A percentile compares a stretch with the other conserved stretches of the same genome.
These are phyloP conservation scores for Oreohelix idahoensis DNA, from an alignment of 1,140 invertebrate species.

Conservation along the genomic window DNA sequence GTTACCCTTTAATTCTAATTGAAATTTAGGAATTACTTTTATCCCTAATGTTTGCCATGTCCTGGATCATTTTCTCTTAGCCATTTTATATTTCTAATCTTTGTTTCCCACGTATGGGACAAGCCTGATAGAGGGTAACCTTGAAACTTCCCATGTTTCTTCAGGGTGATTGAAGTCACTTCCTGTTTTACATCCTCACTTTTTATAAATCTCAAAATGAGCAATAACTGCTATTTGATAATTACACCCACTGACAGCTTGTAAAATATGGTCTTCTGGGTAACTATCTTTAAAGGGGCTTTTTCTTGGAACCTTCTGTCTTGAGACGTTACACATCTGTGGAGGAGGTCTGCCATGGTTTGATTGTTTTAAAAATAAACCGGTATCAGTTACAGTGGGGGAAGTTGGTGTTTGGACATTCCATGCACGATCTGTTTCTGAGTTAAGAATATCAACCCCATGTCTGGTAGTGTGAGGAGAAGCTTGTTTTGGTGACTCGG, in stretches of 20 bases:
- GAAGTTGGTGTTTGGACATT: neutral
- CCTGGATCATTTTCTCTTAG: too few relatives aligned
- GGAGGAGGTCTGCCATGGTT: neutral
- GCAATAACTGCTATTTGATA: too few relatives aligned
- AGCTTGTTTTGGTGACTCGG: neutral
- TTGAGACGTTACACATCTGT: neutral
- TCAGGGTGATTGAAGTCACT: too few relatives aligned
- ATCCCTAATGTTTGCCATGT: too few relatives aligned
- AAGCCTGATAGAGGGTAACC: too few relatives aligned
- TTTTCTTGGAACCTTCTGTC: neutral
- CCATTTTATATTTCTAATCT: too few relatives aligned
- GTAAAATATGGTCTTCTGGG: neutral
- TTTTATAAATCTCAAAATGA: too few relatives aligned
- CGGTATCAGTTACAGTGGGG: neutral
- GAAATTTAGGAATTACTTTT: too few relatives aligned
- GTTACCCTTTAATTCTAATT: too few relatives aligned
- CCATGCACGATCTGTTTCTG: neutral
- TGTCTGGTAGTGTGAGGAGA: neutral
- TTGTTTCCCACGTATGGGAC: too few relatives aligned
- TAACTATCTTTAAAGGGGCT: constrained; percentile 19
- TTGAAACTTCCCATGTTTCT: too few relatives aligned
- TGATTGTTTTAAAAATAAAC: neutral
- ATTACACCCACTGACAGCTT: neutral
- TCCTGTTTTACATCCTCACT: too few relatives aligned
- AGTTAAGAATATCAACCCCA: neutral